Base-by-base conservation (phyloP, 2,113 vertebrate genomes). In the Lanius ludovicianus region DNA sequence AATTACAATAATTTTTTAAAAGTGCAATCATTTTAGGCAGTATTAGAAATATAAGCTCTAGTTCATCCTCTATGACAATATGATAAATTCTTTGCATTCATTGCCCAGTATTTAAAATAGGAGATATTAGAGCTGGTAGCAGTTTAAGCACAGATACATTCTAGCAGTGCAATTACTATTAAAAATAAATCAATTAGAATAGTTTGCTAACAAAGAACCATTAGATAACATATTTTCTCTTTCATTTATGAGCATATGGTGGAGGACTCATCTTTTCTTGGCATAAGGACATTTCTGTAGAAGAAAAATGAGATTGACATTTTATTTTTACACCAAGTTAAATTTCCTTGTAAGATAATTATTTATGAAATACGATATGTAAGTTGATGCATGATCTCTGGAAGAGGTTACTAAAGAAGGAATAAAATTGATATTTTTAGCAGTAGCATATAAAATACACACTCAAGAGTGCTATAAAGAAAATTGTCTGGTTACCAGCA, bases 291-390 rank as follows among this genome's bases (percentile, higher is more conserved):
- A 65, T 90, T 94, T 75, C 80, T 65, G 46, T 20, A 24, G 77
- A 87, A 95, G 83, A 94, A 83, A 97, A 97, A 97, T 93, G 84
- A 79, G 63, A 93, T 53, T 89, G 94, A 81, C 75, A 96, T 94
- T 97, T 96, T 95, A 59, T 94, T 97, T 97, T 96, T 96, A 68
- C 49, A 87, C 65, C 47, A 50, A 90, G 49, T 57, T 93, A 77
- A 91, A 73, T 94, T 97, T 97, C 84, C 73, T 93, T 94, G 82
- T 91, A 49, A 95, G 68, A 83, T 83, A 95, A 96, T 95, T 97
- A 96, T 95, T 96, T 93, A 52, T 94, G 93, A 97, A 95, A 96
- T 90, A 87, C 1, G 23, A 50, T 70, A 27, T 84, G 35, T 87
- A 78, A 93, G 65, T 94, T 96, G 42, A 93, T 88, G 20, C 80